Evolutionary conservation across 2,113 vertebrate species (phyloP).

Genomic region (Cinclus mexicanus): DNA sequence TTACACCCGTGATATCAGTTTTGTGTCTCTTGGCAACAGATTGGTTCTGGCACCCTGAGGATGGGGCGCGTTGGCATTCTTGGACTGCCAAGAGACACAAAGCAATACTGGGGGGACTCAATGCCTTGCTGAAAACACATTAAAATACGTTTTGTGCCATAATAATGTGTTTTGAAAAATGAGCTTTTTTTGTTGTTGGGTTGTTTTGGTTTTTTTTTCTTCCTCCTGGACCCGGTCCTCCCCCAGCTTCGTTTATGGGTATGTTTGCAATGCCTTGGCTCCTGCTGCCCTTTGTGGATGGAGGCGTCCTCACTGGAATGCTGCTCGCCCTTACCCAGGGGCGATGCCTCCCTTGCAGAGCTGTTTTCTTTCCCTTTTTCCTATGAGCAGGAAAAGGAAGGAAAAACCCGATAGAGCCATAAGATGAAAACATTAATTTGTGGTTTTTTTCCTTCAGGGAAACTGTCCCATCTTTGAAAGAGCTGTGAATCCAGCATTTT

Average conservation of each 20-base stretch:
- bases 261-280: neutral
- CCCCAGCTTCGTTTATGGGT: neutral
- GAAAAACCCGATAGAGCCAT: neutral
- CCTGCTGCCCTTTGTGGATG: neutral
- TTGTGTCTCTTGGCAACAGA: slow-evolving; percentile 70
- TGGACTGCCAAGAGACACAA: slow-evolving; percentile 31
- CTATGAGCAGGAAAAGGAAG: neutral
- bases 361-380: neutral
- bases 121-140: neutral
- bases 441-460: neutral
- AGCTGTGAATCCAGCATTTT: neutral
- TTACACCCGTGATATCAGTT: slow-evolving; percentile 19
- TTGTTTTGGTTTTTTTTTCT: neutral
- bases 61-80: slow-evolving; percentile 27
- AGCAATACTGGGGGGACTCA: neutral
- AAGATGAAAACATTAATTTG: neutral
- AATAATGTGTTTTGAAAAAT: neutral
- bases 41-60: slow-evolving; percentile 55
- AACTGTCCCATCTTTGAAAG: neutral
- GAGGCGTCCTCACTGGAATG: neutral
- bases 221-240: neutral
- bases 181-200: neutral
- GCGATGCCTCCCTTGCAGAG: neutral
- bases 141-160: neutral
- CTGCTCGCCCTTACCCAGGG: neutral